A percentile compares a stretch with the other conserved stretches of the same genome.
Evolutionary conservation across 2,113 vertebrate species (phyloP).

Genomic region (Saccopteryx bilineata): DNA sequence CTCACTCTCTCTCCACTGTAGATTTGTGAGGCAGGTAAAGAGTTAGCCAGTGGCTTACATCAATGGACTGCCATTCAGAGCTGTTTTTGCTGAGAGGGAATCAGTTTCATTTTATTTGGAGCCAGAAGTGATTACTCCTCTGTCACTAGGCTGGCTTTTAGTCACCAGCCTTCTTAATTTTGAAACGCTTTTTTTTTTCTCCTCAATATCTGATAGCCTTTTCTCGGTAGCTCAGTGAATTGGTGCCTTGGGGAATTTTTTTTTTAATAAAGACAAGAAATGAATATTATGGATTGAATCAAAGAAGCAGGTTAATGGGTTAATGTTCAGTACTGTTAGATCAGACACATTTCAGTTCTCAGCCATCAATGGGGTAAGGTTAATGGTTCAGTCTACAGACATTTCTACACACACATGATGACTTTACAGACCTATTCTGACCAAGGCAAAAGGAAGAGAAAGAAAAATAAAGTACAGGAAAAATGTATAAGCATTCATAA

Average conservation of each 20-base stretch:
- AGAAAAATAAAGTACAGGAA: neutral
- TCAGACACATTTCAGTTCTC: neutral
- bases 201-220: neutral
- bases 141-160: neutral
- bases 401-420: accelerated
- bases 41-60: neutral
- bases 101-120: conserved; percentile 50
- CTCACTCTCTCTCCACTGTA: conserved; percentile 19
- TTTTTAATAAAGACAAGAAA: neutral
- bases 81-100: conserved; percentile 27
- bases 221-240: neutral
- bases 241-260: neutral
- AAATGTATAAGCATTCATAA: neutral
- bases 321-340: neutral
- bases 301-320: neutral
- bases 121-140: conserved; percentile 16
- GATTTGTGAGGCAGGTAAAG: conserved; percentile 73
- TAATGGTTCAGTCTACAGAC: neutral
- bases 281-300: neutral
- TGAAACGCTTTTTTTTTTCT: neutral
- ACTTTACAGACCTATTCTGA: neutral
- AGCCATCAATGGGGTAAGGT: neutral
- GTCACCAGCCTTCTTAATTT: neutral
- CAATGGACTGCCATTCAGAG: conserved; percentile 31
- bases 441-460: neutral